These are phyloP conservation scores for Pseudococcus longispinus DNA, from an alignment of 2,888 invertebrate genomes.

Conservation along the genomic window DNA sequence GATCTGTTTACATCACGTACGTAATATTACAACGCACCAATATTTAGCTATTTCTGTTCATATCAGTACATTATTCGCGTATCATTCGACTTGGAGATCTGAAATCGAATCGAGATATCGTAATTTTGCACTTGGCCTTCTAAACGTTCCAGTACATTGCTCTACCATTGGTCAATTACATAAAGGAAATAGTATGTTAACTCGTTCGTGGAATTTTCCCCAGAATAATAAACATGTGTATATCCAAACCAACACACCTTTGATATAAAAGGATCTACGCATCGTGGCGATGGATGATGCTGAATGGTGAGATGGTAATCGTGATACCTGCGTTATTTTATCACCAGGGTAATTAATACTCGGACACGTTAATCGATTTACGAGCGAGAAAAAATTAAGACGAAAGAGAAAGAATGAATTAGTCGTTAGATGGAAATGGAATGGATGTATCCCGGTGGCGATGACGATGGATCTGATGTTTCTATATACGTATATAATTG, in stretches of 20 bases:
- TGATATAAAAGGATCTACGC: not conserved
- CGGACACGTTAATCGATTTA: slow-evolving; percentile 28
- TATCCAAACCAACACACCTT: not conserved
- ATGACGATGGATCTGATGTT: not conserved
- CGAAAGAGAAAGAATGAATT: not conserved
- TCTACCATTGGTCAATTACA: not conserved
- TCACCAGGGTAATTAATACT: slow-evolving; percentile 5
- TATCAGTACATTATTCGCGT: not conserved
- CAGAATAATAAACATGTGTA: not conserved
- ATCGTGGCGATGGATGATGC: not conserved
- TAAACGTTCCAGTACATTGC: not conserved
- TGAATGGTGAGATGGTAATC: not conserved
- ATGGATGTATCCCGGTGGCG: not conserved
- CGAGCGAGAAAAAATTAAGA: not conserved
- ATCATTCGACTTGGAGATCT: not conserved
- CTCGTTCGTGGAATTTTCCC: not conserved
- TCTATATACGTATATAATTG: not conserved
- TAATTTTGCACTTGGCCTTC: not conserved
- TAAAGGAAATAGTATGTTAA: not conserved
- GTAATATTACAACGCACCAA: not conserved
- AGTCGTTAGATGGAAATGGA: not conserved
- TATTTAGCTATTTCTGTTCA: not conserved
- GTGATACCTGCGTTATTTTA: slow-evolving; percentile 10
- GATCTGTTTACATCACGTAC: not conserved
- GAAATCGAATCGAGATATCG: not conserved